phyloP scores from a whole-genome alignment of 2,888 invertebrate genomes.

The Athalia circularis region DNA sequence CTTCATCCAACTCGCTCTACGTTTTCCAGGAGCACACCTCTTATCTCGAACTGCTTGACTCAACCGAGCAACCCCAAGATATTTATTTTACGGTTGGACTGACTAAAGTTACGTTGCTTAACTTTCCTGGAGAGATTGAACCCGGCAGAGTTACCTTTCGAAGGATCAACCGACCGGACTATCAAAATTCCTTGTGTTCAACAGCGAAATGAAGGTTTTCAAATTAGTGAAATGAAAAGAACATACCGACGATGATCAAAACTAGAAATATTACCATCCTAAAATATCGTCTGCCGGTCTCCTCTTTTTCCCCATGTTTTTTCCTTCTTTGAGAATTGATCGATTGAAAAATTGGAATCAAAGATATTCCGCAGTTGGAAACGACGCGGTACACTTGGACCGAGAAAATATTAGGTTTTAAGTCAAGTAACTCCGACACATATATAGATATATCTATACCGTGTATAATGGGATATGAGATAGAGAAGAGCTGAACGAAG shows the following conservation, averaged over 20 bases:
- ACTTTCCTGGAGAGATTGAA: constrained; percentile 11
- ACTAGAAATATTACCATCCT: too few relatives aligned
- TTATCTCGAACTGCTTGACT: constrained; percentile 38
- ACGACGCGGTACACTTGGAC: constrained; percentile 9
- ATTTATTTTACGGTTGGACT: constrained; percentile 38
- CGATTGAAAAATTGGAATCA: constrained; percentile 7
- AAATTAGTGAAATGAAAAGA: too few relatives aligned
- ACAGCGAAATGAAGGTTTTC: too few relatives aligned
- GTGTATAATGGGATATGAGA: constrained; percentile 25
- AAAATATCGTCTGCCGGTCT: too few relatives aligned
- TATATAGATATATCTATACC: neutral
- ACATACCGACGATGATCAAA: too few relatives aligned
- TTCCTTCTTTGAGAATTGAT: neutral
- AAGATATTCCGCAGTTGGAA: constrained; percentile 16
- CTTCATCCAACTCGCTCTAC: constrained; percentile 15
- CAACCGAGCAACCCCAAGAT: constrained; percentile 31
- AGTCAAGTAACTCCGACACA: neutral
- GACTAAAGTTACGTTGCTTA: constrained; percentile 17
- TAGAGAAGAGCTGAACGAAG: constrained; percentile 22
- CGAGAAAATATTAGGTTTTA: constrained; percentile 34
- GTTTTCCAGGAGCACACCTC: constrained; percentile 21
- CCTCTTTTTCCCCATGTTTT: too few relatives aligned
- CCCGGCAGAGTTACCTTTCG: constrained; percentile 15
- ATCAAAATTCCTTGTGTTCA: too few relatives aligned
- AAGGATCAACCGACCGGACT: neutral